Base-by-base conservation (phyloP, 2,797 vertebrate genomes). In the Tapera naevia region DNA sequence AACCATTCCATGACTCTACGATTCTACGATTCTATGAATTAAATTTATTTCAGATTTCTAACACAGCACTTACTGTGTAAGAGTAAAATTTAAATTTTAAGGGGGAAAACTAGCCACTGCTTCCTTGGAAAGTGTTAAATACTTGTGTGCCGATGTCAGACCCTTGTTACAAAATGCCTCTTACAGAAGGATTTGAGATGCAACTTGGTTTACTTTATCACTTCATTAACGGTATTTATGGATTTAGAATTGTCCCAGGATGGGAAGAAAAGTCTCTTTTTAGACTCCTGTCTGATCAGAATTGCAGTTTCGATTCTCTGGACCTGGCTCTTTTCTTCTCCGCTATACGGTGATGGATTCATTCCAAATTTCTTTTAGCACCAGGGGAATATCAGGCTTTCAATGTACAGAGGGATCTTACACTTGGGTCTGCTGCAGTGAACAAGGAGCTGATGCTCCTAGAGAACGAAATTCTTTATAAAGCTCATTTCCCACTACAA, bases 11-110 rank as follows among this genome's bases (percentile, higher is more conserved):
- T 46, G 45, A 45, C 43, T 43, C 17, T 17, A 11, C n/a, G n/a
- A n/a, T n/a, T n/a, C n/a, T n/a, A n/a, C 18, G 17, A 45, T 21
- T 46, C 45, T 22, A 22, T 46, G 45, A 46, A 22, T 46, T 46
- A 32, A 19, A 66, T n/a, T 54, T 24, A 56, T 51, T 62, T 76
- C 39, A 28, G 24, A 35, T 50, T 75, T 75, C 46, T 53, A 46
- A 43, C 14, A 23, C 3, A 62, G 35, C 58, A 17, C 27, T 1
- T 46, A n/a, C n/a, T 3, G 23, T 0, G 0, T 6, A 60, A 50
- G 21, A 80, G 22, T 8, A n/a, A 54, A 1, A 3, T 54, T 75
- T 32, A 13, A 85, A 69, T 6, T 8, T 62, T 11, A 72, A 60
- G 32, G 6, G 13, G 28, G 17, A 66, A 64, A 86, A 60, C n/a